Evolutionary conservation across 2,888 invertebrate genomes (phyloP), one percentile per base, ranked within the genome.

Genomic region (Escarpia spicata): DNA sequence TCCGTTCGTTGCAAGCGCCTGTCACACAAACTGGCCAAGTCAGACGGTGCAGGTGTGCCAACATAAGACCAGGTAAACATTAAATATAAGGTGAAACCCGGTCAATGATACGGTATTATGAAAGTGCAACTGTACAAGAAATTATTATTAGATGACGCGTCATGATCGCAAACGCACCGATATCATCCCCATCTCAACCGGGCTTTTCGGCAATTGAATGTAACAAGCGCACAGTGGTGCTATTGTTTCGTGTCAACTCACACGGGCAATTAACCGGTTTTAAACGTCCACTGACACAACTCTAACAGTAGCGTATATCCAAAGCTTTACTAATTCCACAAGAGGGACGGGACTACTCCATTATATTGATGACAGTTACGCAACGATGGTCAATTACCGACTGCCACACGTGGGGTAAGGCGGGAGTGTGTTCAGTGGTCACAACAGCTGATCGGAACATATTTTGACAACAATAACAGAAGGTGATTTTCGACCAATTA

Each of bases 391-490:
- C 75, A 75, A 75, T 75, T 26, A 75, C 26, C n/a, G 26, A 19
- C 75, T 15, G 75, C 75, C 75, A 75, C 75, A 75, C 75, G 75
- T 75, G 75, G 75, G 75, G 75, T 75, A 75, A 45, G 90, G 92
- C n/a, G 92, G 93, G 93, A 91, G 92, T 37, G 92, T 37, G 92
- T 90, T 31, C 92, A 89, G 58, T 92, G 60, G 58, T 89, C 92
- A 92, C 92, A 92, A 93, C 92, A 93, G 93, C 93, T 90, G 12
- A 91, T 44, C 52, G 19, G 91, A 91, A 92, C 37, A 92, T 94
- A 94, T 95, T 95, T 95, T 95, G 95, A 95, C 95, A 95, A 95
- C 95, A 94, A 94, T 94, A 93, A 94, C 92, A 92, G 92, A 60
- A 92, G 52, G 91, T 75, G 75, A 75, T 75, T 75, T 75, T 75